Base-by-base conservation (phyloP, 2,113 vertebrate species). In the Neopipo cinnamomea region DNA sequence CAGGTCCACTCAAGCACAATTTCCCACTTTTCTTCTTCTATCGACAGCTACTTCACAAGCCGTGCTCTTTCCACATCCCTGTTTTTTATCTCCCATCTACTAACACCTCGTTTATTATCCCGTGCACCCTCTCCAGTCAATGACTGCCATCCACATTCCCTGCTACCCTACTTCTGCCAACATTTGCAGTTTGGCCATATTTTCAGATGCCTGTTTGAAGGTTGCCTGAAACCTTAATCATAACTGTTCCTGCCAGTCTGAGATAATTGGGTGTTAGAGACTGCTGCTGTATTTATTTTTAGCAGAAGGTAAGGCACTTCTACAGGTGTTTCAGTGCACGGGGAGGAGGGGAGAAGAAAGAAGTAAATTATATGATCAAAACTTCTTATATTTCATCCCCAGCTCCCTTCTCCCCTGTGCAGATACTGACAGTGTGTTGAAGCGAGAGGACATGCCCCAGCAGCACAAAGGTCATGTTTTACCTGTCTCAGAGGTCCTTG, bases 191-290 rank as follows among this genome's bases (percentile, higher is more conserved):
- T 63, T 46, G 44, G 90, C 77, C 22, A 12, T 73, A 50, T 73
- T 77, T 91, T 88, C 74, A 88, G 79, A 78, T 0, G 21, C 66
- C 61, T 61, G 37, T 52, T 79, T 86, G 88, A 95, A 93, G 63
- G 46, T 56, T 75, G 76, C 47, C 62, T 91, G 89, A 83, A 95
- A 79, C 42, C 72, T 91, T 79, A 78, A 90, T 92, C 67, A 52
- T 76, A 93, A 89, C 47, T 47, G 37, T 41, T 91, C 81, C 71
- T 85, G 56, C 50, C 41, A 74, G 55, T 18, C 88, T 83, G 85
- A 89, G 88, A 86, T 86, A 93, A 93, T 58, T 93, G 62, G 67
- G n/a, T 89, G 80, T 79, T 91, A 86, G 62, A 83, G 42, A 28
- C 24, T 87, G 77, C 63, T 87, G 50, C 62, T 72, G 37, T 91